Base-by-base conservation (phyloP, 2,888 invertebrate genomes). In the Diaphora mendica region DNA sequence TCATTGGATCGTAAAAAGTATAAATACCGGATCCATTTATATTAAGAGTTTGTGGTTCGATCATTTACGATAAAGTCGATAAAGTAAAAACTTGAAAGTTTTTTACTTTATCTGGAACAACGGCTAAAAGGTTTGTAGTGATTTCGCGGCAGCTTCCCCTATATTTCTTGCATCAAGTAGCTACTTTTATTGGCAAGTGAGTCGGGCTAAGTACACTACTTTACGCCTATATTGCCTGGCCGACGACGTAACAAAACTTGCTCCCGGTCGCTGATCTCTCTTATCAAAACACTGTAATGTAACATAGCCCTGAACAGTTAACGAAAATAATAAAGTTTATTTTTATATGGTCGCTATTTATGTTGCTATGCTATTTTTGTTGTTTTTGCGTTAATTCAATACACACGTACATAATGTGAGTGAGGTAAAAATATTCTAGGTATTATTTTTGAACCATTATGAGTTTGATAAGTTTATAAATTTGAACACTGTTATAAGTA, bases 171-270 rank as follows among this genome's bases (percentile, higher is more conserved):
- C 71, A 83, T 77, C 83, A 80, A 84, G 83, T 81, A 87, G 83
- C 80, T 80, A 77, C 81, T 85, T 86, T 86, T 87, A 86, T 85
- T 87, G 84, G 84, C 85, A 79, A 85, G 84, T 81, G 85, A 86
- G 83, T 86, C 85, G 85, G 79, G 82, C 82, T 87, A 87, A 89
- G 86, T 85, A 88, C 78, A 86, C 87, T 86, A 85, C 86, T 87
- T 85, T 83, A 82, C 85, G 87, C 85, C 81, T 86, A 83, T 88
- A 88, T 86, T 85, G 85, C 81, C 74, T 75, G 70, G 76, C 35
- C 71, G 79, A 78, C 75, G 80, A 81, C 76, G 85, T 86, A 84
- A 86, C 85, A 88, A 88, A 87, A 86, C 88, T 86, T 85, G 83
- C 83, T 81, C 79, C 76, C 79, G 75, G 83, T 74, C 77, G 74